Conservation (phyloP, 1,140 invertebrate species). For the Drosophila funebris region DNA sequence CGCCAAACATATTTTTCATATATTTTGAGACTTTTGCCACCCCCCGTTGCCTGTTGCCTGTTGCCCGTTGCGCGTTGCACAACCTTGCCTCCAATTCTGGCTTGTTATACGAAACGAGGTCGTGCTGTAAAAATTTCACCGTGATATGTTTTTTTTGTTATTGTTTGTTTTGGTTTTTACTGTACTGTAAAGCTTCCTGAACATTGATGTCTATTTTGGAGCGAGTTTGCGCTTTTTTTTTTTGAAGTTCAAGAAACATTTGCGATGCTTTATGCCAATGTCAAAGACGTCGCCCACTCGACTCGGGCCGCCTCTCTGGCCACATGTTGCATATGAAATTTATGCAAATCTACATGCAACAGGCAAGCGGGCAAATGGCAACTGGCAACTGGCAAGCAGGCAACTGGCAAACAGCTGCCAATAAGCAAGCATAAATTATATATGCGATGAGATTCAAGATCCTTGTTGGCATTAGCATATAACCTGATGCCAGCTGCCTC, state of each 20-base stretch:
- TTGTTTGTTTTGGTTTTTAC: conserved; percentile 1
- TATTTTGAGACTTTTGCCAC: conserved; percentile 19
- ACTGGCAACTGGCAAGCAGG: conserved; percentile 16
- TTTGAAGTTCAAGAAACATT: conserved; percentile 43
- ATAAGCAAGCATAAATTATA: conserved; percentile 80
- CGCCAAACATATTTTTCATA: conserved; percentile 61
- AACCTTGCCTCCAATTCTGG: conserved; percentile 16
- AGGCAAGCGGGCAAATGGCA: background rate
- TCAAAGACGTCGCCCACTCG: conserved; percentile 66
- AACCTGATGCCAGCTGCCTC: conserved; percentile 61
- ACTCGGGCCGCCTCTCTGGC: conserved; percentile 6
- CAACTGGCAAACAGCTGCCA: conserved; percentile 62
- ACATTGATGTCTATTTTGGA: conserved; percentile 75
- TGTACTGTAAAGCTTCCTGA: conserved; percentile 32
- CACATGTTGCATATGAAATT: conserved; percentile 80
- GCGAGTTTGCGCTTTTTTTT: conserved; percentile 40
- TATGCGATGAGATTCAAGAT: conserved; percentile 64
- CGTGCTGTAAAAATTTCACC: conserved; percentile 61
- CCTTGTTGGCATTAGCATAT: conserved; percentile 77
- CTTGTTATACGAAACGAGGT: conserved; percentile 50
- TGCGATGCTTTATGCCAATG: conserved; percentile 48
- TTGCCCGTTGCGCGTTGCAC: background rate
- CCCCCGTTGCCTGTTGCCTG: background rate
- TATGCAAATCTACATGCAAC: conserved; percentile 65
- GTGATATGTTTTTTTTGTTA: conserved; percentile 31